phyloP scores from a whole-genome alignment of 2,113 vertebrate species.

The Thunnus maccoyii region DNA sequence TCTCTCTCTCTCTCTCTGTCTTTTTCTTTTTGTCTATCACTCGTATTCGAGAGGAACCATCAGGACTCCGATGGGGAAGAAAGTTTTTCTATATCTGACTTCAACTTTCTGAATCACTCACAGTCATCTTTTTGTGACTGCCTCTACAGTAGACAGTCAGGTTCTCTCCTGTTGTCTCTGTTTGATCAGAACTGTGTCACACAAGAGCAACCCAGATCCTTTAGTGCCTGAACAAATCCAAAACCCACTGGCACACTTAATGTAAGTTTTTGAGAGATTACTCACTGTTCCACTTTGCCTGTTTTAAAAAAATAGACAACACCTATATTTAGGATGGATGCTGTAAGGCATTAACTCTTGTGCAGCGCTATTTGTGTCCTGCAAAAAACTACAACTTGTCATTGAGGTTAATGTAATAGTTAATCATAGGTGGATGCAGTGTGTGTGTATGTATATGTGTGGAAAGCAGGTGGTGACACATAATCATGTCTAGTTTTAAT shows the following conservation, averaged over 20 bases:
- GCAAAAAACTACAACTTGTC: background rate
- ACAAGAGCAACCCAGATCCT: background rate
- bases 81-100: no score
- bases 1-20: no score
- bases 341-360: slow-evolving; percentile 39
- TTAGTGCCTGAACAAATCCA: slow-evolving; percentile 18
- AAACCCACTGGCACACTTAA: slow-evolving; percentile 26
- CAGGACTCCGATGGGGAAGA: background rate
- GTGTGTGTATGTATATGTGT: background rate
- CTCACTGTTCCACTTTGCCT: slow-evolving; percentile 37
- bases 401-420: slow-evolving; percentile 23
- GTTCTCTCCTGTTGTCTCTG: slow-evolving; percentile 8
- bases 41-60: slow-evolving; percentile 1
- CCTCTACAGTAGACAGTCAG: background rate
- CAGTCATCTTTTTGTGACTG: background rate
- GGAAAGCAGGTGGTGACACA: background rate
- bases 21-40: no score
- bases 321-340: slow-evolving; percentile 44
- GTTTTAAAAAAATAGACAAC: slow-evolving; percentile 32
- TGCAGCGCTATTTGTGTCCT: slow-evolving; percentile 5
- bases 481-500: no score
- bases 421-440: background rate
- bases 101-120: background rate
- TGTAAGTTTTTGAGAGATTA: slow-evolving; percentile 35
- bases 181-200: slow-evolving; percentile 9